Percentiles rank a stretch among this genome's conserved stretches.
Evolutionary conservation across 2,888 invertebrate genomes (phyloP).

Genomic region (Apeira syringaria): DNA sequence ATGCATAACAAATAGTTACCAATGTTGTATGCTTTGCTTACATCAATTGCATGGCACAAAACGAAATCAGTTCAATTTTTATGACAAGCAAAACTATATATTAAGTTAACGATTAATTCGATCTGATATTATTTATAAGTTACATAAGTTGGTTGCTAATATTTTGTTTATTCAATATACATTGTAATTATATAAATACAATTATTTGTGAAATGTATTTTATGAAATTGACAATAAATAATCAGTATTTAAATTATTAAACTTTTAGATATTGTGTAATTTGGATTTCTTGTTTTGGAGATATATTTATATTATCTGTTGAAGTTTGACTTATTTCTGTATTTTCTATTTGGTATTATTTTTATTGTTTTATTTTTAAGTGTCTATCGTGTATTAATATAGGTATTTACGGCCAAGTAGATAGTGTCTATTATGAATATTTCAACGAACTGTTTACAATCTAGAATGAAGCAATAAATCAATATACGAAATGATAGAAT

Average conservation of each 20-base stretch:
- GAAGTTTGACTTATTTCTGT: slow-evolving; percentile 66
- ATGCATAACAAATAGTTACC: slow-evolving; percentile 48
- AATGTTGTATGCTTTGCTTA: slow-evolving; percentile 43
- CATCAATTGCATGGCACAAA: slow-evolving; percentile 54
- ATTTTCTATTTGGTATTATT: slow-evolving; percentile 75
- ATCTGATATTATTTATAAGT: slow-evolving; percentile 49
- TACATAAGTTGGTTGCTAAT: slow-evolving; percentile 33
- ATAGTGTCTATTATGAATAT: slow-evolving; percentile 45
- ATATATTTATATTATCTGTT: slow-evolving; percentile 75
- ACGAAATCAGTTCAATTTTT: slow-evolving; percentile 52
- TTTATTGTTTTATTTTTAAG: slow-evolving; percentile 60
- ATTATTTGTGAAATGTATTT: slow-evolving; percentile 60
- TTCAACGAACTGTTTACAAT: slow-evolving; percentile 79
- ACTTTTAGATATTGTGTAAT: slow-evolving; percentile 39
- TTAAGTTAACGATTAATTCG: slow-evolving; percentile 44
- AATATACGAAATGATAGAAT: slow-evolving; percentile 42
- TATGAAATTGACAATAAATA: slow-evolving; percentile 79
- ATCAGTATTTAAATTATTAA: slow-evolving; percentile 78
- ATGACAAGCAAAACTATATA: slow-evolving; percentile 38
- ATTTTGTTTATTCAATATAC: slow-evolving; percentile 35
- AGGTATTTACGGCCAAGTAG: slow-evolving; percentile 49
- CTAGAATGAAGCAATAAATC: slow-evolving; percentile 75
- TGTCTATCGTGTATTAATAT: slow-evolving; percentile 57
- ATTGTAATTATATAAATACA: slow-evolving; percentile 39
- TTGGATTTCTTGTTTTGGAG: slow-evolving; percentile 68